These are phyloP conservation scores for Panthera leo DNA, from an alignment of 2,113 vertebrate species.

Conservation along the genomic window DNA sequence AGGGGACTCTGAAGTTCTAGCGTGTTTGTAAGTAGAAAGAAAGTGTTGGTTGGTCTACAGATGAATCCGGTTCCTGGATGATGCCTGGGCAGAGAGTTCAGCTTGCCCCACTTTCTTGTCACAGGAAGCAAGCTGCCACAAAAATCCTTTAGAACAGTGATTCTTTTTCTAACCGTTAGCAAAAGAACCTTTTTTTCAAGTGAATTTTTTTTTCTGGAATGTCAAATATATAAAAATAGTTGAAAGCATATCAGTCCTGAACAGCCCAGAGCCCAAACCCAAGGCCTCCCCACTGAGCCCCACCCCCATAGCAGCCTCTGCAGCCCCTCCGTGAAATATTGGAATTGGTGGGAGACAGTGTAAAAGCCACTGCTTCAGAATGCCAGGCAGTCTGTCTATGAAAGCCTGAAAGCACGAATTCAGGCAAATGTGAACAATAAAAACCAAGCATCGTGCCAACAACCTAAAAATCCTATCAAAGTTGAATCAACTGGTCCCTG, in stretches of 20 bases:
- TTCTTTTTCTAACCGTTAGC: slow-evolving; percentile 61
- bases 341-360: slow-evolving; percentile 6
- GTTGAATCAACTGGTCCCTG: not conserved
- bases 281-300: slow-evolving; percentile 11
- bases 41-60: not conserved
- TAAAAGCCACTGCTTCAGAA: slow-evolving; percentile 17
- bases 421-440: slow-evolving; percentile 23
- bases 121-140: slow-evolving; percentile 61
- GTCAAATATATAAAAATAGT: slow-evolving; percentile 75
- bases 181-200: slow-evolving; percentile 62
- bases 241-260: slow-evolving; percentile 53
- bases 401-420: not conserved
- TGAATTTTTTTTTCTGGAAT: slow-evolving; percentile 45
- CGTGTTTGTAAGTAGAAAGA: not conserved
- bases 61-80: not conserved
- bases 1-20: not conserved
- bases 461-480: slow-evolving; percentile 20
- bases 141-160: slow-evolving; percentile 59
- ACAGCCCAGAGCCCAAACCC: slow-evolving; percentile 38
- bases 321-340: not conserved
- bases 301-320: not conserved
- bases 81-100: slow-evolving; percentile 13
- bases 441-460: not conserved
- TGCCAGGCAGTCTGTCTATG: not conserved
- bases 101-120: slow-evolving; percentile 66